Evolutionary conservation across 2,113 vertebrate genomes (phyloP).

Genomic region (Rhodinocichla rosea): DNA sequence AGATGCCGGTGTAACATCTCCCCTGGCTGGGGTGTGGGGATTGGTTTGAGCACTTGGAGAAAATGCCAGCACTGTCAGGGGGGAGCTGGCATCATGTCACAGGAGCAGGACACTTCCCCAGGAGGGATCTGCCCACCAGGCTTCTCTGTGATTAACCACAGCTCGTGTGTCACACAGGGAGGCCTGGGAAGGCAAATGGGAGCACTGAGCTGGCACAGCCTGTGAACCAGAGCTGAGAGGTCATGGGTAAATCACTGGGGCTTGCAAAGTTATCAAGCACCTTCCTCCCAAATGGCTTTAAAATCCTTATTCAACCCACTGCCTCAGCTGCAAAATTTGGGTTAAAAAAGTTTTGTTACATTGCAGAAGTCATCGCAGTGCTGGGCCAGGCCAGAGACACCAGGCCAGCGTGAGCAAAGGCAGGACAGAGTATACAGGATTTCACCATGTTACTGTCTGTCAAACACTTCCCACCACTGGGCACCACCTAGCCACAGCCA

Average conservation of each 20-base stretch:
- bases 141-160: not conserved
- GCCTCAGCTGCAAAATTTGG: not conserved
- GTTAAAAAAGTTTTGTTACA: not conserved
- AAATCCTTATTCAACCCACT: not conserved
- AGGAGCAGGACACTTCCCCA: constrained; percentile 8
- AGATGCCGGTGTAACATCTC: constrained; percentile 74
- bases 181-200: not conserved
- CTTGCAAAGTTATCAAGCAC: not conserved
- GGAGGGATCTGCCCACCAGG: constrained; percentile 14
- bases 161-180: not conserved
- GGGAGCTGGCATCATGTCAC: not conserved
- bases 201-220: not conserved
- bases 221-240: not conserved
- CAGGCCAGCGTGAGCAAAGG: not conserved
- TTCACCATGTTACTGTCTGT: not conserved
- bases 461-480: not conserved
- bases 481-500: fast-evolving
- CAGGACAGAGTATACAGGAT: not conserved
- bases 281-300: not conserved
- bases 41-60: constrained; percentile 16
- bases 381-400: not conserved
- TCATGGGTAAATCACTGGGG: fast-evolving
- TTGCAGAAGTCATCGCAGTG: not conserved
- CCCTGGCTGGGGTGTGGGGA: constrained; percentile 32
- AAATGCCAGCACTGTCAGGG: constrained; percentile 13